phyloP scores from a whole-genome alignment of 2,797 vertebrate species.

The Morus bassanus region DNA sequence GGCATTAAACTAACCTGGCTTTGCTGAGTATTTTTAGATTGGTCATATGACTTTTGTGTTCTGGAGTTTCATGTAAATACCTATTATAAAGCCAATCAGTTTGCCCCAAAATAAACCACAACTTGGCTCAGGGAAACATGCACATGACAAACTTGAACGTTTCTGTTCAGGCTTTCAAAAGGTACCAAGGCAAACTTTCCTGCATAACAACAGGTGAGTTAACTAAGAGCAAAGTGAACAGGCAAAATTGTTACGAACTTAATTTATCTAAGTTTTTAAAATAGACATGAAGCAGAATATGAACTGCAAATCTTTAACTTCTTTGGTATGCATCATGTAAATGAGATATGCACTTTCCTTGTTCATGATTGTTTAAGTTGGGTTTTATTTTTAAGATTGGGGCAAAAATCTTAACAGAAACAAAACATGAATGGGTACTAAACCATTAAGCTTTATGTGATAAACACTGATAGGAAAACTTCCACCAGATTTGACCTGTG shows the following conservation, averaged over 20 bases:
- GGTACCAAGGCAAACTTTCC: not conserved
- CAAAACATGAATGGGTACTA: not conserved
- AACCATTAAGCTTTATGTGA: not conserved
- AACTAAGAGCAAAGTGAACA: not conserved
- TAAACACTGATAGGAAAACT: not conserved
- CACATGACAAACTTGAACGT: not conserved
- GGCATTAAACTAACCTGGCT: not conserved
- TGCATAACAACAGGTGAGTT: not conserved
- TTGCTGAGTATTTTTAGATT: not conserved
- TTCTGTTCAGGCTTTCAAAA: not conserved
- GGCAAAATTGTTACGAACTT: accelerated
- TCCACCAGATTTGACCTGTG: not conserved
- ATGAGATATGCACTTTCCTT: not conserved
- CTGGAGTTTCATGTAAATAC: not conserved
- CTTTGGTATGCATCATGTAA: not conserved
- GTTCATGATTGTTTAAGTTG: not conserved
- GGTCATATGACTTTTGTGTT: not conserved
- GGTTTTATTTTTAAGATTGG: not conserved
- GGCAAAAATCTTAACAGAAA: not conserved
- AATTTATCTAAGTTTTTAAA: not conserved
- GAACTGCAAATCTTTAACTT: not conserved
- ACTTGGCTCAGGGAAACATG: not conserved
- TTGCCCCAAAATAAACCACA: not conserved
- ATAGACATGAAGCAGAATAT: not conserved
- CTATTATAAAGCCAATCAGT: not conserved